Evolutionary conservation across 1,140 invertebrate species (phyloP).

Genomic region (Trichonephila clavipes): DNA sequence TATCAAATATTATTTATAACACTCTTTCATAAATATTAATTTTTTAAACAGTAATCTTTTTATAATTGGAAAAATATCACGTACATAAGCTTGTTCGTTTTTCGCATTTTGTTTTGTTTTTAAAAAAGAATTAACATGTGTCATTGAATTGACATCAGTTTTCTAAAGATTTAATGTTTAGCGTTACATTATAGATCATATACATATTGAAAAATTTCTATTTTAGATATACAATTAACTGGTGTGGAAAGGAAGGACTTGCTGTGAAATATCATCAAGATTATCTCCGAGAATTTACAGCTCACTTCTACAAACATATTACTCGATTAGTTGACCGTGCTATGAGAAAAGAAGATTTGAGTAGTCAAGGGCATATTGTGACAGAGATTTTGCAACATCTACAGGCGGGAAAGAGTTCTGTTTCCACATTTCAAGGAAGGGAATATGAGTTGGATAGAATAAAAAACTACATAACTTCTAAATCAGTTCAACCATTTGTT

Average conservation of each 20-base stretch:
- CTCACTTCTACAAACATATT: constrained; percentile 97
- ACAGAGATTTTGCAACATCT: constrained; percentile 98
- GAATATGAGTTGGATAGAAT: constrained; percentile 92
- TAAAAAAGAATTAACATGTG: too few relatives aligned
- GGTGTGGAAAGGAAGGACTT: constrained; percentile 97
- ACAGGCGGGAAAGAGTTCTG: constrained; percentile 97
- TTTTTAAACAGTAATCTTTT: too few relatives aligned
- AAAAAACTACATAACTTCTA: constrained; percentile 91
- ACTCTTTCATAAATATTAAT: too few relatives aligned
- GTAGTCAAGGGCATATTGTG: constrained; percentile 94
- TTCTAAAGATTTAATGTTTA: too few relatives aligned
- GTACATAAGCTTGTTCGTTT: too few relatives aligned
- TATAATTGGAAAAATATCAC: too few relatives aligned
- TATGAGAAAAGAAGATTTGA: constrained; percentile 97
- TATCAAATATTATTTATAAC: too few relatives aligned
- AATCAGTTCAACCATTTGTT: constrained; percentile 92
- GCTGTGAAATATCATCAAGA: constrained; percentile 95
- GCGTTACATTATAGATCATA: too few relatives aligned
- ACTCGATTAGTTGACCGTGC: constrained; percentile 94
- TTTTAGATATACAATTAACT: constrained; percentile 94
- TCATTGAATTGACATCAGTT: too few relatives aligned
- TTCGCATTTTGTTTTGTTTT: too few relatives aligned
- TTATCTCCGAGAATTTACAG: constrained; percentile 97
- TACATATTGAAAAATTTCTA: background rate
- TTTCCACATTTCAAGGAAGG: constrained; percentile 96